Base-by-base conservation (phyloP, 1,140 invertebrate genomes). In the Drosophila simulans region DNA sequence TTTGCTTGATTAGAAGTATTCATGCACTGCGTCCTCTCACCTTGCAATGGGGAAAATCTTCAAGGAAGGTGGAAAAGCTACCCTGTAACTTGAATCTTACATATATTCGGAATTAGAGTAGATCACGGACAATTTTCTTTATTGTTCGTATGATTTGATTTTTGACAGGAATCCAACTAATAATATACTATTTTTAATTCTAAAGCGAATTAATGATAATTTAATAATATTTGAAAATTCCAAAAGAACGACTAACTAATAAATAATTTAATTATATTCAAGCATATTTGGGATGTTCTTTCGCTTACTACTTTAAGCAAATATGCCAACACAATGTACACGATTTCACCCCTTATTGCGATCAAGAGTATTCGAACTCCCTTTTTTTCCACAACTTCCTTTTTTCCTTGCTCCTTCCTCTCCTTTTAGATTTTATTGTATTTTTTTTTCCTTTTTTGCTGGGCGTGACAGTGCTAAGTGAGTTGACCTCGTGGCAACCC, bases 381-480 rank as follows among this genome's bases (percentile, higher is more conserved):
- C 59, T 40, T 43, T n/a, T 73, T 46, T 22, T 12, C 37, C 22
- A 10, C 7, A 25, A 20, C 34, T 51, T 72, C 68, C 37, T 34
- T 40, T 70, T 56, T 42, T 1, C 17, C 27, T 15, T 45, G 17
- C 34, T 4, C 5, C 20, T 20, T 25, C 34, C 20, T 4, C n/a
- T 25, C 10, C 48, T 2, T 27, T 62, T 49, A 35, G 13, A 37
- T 8, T 39, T 45, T 59, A 39, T 51, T 59, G 51, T 37, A 11
- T 55, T 15, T 42, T 56, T 58, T 43, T 57, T 59, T 55, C 45
- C 43, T 20, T 43, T 43, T 45, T 45, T 22, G 46, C 51, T 70
- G 78, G 82, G 82, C 82, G 73, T 86, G 82, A 82, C 72, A 80
- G 54, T 68, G 82, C 77, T 60, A 85, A 85, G 82, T 85, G 81